Conservation (phyloP, 2,888 invertebrate genomes). For the Tuberolachnus salignus region DNA sequence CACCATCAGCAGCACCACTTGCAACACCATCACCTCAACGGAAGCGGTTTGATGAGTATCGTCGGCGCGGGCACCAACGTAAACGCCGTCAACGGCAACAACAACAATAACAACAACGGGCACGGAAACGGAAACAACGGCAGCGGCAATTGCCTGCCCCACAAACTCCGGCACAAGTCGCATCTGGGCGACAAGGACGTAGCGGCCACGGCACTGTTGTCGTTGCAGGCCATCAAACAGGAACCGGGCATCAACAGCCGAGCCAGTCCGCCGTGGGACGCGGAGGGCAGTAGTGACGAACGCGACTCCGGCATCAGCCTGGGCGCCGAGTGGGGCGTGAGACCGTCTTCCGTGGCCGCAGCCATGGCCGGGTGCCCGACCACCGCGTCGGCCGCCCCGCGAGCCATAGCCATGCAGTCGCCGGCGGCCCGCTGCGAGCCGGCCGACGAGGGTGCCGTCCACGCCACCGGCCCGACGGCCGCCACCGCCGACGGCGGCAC, state of each 20-base stretch:
- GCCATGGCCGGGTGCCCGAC: constrained; percentile 70
- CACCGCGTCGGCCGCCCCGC: constrained; percentile 66
- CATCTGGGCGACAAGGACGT: constrained; percentile 85
- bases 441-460: constrained; percentile 61
- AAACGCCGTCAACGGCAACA: not conserved
- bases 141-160: constrained; percentile 79
- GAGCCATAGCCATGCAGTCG: constrained; percentile 60
- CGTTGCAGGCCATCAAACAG: constrained; percentile 69
- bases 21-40: not conserved
- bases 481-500: constrained; percentile 60
- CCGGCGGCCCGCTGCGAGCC: constrained; percentile 64
- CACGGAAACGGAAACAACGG: not conserved
- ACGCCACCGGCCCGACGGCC: constrained; percentile 62
- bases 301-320: constrained; percentile 87
- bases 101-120: not conserved
- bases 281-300: constrained; percentile 88
- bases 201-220: constrained; percentile 78
- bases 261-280: constrained; percentile 84
- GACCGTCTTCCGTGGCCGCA: constrained; percentile 58
- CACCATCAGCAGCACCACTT: constrained; percentile 34
- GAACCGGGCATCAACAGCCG: constrained; percentile 71
- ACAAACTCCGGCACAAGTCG: constrained; percentile 89
- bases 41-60: not conserved
- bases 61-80: not conserved
- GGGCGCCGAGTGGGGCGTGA: constrained; percentile 70